Base-by-base conservation (phyloP, 2,113 vertebrate species). In the Triplophysa siluroides region DNA sequence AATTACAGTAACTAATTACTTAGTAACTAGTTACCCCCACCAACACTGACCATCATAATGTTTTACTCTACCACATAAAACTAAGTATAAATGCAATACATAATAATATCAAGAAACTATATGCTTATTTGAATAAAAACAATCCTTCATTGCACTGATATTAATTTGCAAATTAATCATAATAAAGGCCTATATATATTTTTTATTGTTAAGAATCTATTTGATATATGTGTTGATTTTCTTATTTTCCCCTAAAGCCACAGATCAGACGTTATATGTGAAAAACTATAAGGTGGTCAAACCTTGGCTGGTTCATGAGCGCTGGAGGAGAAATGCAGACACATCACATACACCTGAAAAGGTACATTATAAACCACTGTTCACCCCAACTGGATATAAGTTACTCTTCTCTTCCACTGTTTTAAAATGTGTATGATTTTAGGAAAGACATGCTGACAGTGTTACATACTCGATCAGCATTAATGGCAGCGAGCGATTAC, bases 381-480 rank as follows among this genome's bases (percentile, higher is more conserved):
- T 18, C 9, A 16, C 3, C 9, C 13, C 23, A 2, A 45, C 26
- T 9, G 1, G 1, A 3, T 19, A 29, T 12, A 65, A 50, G 12
- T 29, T 29, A 63, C 26, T n/a, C 0, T 58, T 10, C 5, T 18
- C 3, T 41, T 19, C 12, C 11, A 13, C 11, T 12, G 21, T 26
- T 24, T 73, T 7, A 33, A 11, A 41, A 8, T n/a, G 16, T 67
- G 38, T 50, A 9, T 78, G 43, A 68, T 88, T 87, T 64, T 75
- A 69, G 38, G 81, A 70, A 45, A 7, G 47, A 80, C 54, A 85
- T 65, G 5, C 90, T 0, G 90, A 92, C 1, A 78, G 21, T 1
- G 0, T 92, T n/a, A 87, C 83, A 1, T 94, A 91, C 79, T 78
- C 67, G 1, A 43, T 94, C 6, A 64, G 23, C 7, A 91, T 94